phyloP scores from a whole-genome alignment of 35 echinoderm and acorn worm species.

The Stichopus chloronotus region DNA sequence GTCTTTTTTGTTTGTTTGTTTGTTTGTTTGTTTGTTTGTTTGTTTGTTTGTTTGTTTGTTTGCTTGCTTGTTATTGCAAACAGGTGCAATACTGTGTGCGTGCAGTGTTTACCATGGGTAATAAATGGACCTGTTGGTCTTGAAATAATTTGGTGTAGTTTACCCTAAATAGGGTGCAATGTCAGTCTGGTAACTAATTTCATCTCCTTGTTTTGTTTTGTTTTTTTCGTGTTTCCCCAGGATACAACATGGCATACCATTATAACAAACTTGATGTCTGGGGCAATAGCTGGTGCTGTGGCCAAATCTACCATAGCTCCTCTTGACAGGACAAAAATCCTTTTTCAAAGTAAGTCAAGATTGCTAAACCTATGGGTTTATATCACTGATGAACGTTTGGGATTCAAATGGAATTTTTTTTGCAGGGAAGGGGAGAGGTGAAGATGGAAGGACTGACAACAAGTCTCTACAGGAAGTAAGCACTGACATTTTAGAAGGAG shows the following conservation, averaged over 20 bases:
- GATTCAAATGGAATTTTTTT: no score
- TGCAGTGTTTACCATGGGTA: background rate
- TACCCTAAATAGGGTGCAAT: background rate
- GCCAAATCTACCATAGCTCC: constrained; percentile 95
- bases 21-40: no score
- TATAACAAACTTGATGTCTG: constrained; percentile 72
- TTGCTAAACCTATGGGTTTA: background rate
- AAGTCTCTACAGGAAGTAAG: no score
- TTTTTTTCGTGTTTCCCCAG: constrained; percentile 25
- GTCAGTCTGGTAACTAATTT: background rate
- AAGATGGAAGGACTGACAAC: no score
- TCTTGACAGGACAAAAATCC: constrained; percentile 95
- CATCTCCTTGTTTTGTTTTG: background rate
- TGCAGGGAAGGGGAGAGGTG: no score
- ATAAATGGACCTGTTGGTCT: no score
- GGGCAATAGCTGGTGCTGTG: constrained; percentile 91
- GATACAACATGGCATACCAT: constrained; percentile 67
- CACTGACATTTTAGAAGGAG: no score
- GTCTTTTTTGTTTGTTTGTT: no score
- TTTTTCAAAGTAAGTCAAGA: constrained; percentile 92
- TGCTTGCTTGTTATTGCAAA: background rate
- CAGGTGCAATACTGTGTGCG: background rate
- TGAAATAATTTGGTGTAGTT: no score
- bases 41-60: no score
- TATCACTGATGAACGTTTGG: no score